These are phyloP conservation scores for Hydrochoerus hydrochaeris DNA, from an alignment of 2,113 vertebrate genomes.

Conservation along the genomic window DNA sequence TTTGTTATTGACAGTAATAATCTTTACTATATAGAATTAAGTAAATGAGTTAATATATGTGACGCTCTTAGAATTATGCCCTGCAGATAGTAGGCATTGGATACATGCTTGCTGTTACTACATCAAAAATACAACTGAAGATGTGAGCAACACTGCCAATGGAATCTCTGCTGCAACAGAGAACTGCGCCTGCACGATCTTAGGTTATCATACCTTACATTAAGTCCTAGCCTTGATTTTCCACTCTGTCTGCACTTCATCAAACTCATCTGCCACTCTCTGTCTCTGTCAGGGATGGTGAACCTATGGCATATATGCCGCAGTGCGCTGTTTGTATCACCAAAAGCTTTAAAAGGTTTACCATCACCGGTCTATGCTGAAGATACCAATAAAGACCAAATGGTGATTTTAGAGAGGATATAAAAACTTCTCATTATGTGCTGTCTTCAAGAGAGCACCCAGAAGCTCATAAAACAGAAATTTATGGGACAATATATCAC, in stretches of 20 bases:
- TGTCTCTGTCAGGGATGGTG: background rate
- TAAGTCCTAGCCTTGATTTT: background rate
- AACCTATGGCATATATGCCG: too few relatives aligned
- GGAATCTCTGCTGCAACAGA: background rate
- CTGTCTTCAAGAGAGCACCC: background rate
- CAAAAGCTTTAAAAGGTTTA: background rate
- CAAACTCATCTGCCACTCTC: background rate
- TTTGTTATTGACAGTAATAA: background rate
- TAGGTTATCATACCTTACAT: too few relatives aligned
- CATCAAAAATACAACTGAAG: background rate
- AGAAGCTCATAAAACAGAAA: conserved; percentile 3
- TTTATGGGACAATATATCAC: background rate
- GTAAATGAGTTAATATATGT: background rate
- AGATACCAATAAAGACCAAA: background rate
- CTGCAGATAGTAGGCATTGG: background rate
- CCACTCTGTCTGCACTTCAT: background rate
- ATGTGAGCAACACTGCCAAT: too few relatives aligned
- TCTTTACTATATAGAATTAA: background rate
- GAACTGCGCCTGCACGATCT: background rate
- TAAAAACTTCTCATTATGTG: background rate
- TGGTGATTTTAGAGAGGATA: background rate
- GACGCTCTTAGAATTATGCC: background rate
- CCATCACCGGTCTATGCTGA: background rate
- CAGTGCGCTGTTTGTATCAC: too few relatives aligned
- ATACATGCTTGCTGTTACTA: background rate